A percentile compares a stretch with the other conserved stretches of the same genome.
Evolutionary conservation across 2,113 vertebrate genomes (phyloP).

Genomic region (Proterorhinus semilunaris): DNA sequence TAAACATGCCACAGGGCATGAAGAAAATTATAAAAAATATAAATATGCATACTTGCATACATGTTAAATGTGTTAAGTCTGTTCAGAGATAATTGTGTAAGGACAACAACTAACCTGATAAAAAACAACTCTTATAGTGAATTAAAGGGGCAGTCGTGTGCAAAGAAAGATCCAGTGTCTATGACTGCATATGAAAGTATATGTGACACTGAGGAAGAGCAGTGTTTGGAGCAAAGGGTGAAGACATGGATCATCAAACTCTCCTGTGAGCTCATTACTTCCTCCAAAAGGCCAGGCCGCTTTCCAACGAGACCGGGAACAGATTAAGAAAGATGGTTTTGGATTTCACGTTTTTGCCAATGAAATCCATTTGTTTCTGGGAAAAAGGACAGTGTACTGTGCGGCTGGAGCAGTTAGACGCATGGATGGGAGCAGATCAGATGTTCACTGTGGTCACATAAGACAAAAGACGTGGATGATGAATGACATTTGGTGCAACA

Average conservation of each 20-base stretch:
- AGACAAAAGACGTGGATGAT: conserved; percentile 8
- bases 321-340: conserved; percentile 70
- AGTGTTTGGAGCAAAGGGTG: conserved; percentile 67
- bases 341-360: conserved; percentile 55
- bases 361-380: conserved; percentile 45
- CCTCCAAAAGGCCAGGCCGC: conserved; percentile 66
- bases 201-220: conserved; percentile 40
- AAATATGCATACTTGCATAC: too few species aligned
- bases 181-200: conserved; percentile 36
- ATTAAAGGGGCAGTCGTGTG: background rate
- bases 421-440: conserved; percentile 41
- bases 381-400: conserved; percentile 30
- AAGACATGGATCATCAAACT: conserved; percentile 71
- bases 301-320: conserved; percentile 60
- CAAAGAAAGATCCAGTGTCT: conserved; percentile 34
- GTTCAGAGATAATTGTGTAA: too few species aligned
- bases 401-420: conserved; percentile 38
- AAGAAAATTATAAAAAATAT: too few species aligned
- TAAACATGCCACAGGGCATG: too few species aligned
- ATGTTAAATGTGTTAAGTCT: too few species aligned
- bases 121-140: background rate
- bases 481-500: conserved; percentile 6
- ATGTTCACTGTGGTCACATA: conserved; percentile 26
- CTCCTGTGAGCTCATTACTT: conserved; percentile 77
- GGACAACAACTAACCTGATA: background rate